Conservation (phyloP, 2,113 vertebrate species). For the Cyrtonyx montezumae region DNA sequence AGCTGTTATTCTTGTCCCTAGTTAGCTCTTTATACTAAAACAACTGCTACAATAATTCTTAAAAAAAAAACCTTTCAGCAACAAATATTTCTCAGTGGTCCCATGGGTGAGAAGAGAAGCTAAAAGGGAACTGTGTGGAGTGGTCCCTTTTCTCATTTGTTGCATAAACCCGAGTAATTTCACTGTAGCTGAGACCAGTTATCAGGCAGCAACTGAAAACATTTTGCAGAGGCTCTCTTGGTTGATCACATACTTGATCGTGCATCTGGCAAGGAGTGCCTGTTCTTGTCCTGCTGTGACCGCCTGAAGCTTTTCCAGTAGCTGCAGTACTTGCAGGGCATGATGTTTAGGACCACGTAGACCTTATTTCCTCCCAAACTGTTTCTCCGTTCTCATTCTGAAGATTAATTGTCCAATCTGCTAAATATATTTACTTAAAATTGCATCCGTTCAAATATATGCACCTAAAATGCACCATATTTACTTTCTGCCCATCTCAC, state of each 20-base stretch:
- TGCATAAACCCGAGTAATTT: not conserved
- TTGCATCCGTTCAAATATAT: not conserved
- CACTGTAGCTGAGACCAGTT: not conserved
- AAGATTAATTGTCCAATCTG: not conserved
- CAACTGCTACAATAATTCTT: not conserved
- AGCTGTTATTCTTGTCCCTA: not conserved
- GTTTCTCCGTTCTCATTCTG: not conserved
- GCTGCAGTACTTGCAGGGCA: accelerated
- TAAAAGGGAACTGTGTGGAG: not conserved
- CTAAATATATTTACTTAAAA: not conserved
- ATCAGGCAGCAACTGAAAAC: not conserved
- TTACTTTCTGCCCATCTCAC: not conserved
- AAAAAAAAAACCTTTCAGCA: not conserved
- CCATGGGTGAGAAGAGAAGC: not conserved
- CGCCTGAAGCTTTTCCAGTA: not conserved
- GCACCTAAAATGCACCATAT: not conserved
- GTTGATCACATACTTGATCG: accelerated
- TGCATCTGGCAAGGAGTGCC: not conserved
- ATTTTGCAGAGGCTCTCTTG: not conserved
- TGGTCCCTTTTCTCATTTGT: not conserved
- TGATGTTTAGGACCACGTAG: not conserved
- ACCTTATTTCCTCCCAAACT: not conserved
- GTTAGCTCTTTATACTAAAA: not conserved
- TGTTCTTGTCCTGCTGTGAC: accelerated
- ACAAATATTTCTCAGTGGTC: not conserved